phyloP scores from a whole-genome alignment of 2,797 vertebrate species.

The Falco biarmicus region DNA sequence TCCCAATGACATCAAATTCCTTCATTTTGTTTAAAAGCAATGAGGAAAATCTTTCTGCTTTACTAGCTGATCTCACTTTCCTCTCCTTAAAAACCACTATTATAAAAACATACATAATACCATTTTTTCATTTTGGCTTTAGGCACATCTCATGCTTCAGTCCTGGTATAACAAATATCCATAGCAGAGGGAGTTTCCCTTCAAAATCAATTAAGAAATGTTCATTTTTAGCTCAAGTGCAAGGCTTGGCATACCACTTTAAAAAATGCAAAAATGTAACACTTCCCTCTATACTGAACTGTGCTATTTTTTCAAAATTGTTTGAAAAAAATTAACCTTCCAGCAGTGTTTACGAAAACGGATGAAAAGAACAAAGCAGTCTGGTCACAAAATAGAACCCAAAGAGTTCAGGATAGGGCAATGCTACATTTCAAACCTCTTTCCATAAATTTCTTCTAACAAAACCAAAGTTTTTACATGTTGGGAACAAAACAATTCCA shows the following conservation, averaged over 20 bases:
- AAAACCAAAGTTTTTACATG: background rate
- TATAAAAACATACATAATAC: background rate
- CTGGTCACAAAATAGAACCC: slow-evolving; percentile 15
- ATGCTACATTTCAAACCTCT: slow-evolving; percentile 17
- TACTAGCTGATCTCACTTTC: background rate
- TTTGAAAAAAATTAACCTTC: background rate
- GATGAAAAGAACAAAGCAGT: slow-evolving; percentile 10
- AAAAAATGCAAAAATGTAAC: background rate
- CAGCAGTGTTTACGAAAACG: slow-evolving; percentile 19
- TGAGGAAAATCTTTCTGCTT: slow-evolving; percentile 18
- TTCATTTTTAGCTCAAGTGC: background rate
- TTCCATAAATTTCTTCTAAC: background rate
- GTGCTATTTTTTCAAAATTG: background rate
- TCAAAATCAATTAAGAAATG: background rate
- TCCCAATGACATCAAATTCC: slow-evolving; percentile 59
- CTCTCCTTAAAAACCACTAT: background rate
- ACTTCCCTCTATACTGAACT: background rate
- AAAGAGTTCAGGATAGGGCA: background rate
- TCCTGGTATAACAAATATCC: background rate
- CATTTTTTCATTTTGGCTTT: background rate
- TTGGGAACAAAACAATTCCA: background rate
- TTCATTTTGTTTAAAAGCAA: slow-evolving; percentile 61
- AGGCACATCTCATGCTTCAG: background rate
- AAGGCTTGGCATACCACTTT: background rate
- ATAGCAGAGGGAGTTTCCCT: background rate